Evolutionary conservation across 2,888 invertebrate species (phyloP).

Genomic region (Athalia rosae): DNA sequence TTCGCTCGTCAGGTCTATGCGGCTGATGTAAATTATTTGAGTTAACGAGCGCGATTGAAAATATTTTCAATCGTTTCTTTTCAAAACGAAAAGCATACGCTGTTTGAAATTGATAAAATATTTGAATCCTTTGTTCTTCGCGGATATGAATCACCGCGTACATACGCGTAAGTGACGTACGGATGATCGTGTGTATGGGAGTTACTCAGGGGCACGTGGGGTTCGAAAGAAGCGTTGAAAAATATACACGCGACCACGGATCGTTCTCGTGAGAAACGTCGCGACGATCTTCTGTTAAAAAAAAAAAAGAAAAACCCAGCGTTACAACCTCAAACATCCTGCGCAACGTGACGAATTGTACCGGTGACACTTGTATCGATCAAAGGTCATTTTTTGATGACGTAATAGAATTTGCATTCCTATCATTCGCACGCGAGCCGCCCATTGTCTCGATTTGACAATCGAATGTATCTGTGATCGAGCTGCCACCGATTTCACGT

Average conservation of each 20-base stretch:
- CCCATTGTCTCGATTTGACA: too few species aligned
- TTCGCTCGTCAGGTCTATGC: neutral
- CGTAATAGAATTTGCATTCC: neutral
- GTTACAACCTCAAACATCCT: conserved; percentile 21
- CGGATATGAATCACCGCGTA: conserved; percentile 2
- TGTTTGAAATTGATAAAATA: conserved; percentile 9
- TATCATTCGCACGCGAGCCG: neutral
- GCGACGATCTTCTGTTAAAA: neutral
- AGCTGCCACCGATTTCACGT: neutral
- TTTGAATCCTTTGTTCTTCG: neutral
- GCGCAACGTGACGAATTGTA: too few species aligned
- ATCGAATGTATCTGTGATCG: too few species aligned
- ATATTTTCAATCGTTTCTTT: neutral
- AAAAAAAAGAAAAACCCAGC: too few species aligned
- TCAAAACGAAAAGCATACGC: neutral
- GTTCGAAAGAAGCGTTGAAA: neutral
- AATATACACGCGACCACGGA: neutral
- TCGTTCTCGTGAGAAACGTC: neutral
- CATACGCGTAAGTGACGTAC: conserved; percentile 2
- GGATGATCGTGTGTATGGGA: neutral
- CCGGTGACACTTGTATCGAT: neutral
- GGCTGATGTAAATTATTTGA: conserved; percentile 17
- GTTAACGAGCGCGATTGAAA: conserved; percentile 25
- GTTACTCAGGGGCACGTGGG: neutral
- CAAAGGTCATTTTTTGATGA: conserved; percentile 17